Percentiles rank a stretch among this genome's conserved stretches.
phyloP scores from a whole-genome alignment of 2,113 vertebrate genomes.

The Zosterops hypoxanthus region DNA sequence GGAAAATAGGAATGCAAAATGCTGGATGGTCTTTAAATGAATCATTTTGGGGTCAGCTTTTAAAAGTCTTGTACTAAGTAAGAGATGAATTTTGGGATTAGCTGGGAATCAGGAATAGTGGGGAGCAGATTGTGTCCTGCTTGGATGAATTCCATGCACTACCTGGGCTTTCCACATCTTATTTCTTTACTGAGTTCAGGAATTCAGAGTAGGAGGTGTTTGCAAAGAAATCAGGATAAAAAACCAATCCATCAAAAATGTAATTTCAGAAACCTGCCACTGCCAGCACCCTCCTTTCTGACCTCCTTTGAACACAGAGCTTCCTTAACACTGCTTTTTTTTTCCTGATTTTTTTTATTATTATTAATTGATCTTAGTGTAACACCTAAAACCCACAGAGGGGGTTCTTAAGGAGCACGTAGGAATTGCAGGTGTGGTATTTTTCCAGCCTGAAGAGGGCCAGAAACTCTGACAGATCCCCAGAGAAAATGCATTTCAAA shows the following conservation, averaged over 20 bases:
- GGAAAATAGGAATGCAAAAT: not conserved
- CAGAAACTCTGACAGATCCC: not conserved
- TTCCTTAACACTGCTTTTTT: not conserved
- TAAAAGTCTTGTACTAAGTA: not conserved
- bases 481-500: not conserved
- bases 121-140: not conserved
- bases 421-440: not conserved
- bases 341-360: not conserved
- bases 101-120: not conserved
- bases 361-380: not conserved
- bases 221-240: not conserved
- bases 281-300: not conserved
- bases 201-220: not conserved
- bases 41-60: not conserved
- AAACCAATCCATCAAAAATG: not conserved
- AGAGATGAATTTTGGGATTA: not conserved
- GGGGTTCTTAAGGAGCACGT: not conserved
- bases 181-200: not conserved
- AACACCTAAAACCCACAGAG: not conserved
- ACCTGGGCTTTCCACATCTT: not conserved
- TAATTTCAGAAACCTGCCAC: not conserved
- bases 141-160: not conserved
- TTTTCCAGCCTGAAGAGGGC: conserved; percentile 23
- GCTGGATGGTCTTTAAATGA: not conserved
- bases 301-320: not conserved